Evolutionary conservation across 92 coral and sea anemone genomes (phyloP).

Genomic region (Diadumene lineata): DNA sequence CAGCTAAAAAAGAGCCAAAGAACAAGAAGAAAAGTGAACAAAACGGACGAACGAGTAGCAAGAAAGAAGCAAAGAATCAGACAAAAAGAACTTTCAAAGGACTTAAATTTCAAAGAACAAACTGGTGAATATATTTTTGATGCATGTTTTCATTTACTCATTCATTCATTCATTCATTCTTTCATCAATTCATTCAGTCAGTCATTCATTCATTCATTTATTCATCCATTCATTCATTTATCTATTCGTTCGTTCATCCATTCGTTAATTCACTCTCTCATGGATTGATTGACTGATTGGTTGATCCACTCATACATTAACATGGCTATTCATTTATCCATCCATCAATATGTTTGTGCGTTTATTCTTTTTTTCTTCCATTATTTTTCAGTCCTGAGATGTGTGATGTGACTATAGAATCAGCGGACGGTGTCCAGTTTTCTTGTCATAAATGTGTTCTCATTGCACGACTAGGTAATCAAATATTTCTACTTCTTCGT

Average conservation of each 20-base stretch:
- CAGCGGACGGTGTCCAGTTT: conserved; percentile 75
- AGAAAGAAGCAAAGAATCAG: conserved; percentile 11
- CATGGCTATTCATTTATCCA: neutral
- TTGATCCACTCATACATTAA: neutral
- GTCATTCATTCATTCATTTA: too few relatives aligned
- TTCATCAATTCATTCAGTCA: too few relatives aligned
- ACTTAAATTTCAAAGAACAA: conserved; percentile 27
- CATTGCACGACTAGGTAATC: conserved; percentile 79
- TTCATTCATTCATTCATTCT: too few relatives aligned
- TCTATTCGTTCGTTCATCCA: too few relatives aligned
- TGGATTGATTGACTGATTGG: too few relatives aligned
- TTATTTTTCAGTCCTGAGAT: conserved; percentile 70
- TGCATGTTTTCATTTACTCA: too few relatives aligned
- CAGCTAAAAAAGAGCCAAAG: neutral
- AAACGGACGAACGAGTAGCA: neutral
- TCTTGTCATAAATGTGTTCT: conserved; percentile 91
- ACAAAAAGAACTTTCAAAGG: conserved; percentile 7
- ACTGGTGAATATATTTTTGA: conserved; percentile 33
- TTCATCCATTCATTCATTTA: too few relatives aligned
- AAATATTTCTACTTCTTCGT: neutral
- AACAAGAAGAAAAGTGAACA: conserved; percentile 8
- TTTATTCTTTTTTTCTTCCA: too few relatives aligned
- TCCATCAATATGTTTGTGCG: too few relatives aligned
- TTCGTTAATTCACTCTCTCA: too few relatives aligned
- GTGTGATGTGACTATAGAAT: conserved; percentile 80